A percentile compares a stretch with the other conserved stretches of the same genome.
Evolutionary conservation across 2,888 invertebrate species (phyloP).

Genomic region (Agrilus biguttatus): DNA sequence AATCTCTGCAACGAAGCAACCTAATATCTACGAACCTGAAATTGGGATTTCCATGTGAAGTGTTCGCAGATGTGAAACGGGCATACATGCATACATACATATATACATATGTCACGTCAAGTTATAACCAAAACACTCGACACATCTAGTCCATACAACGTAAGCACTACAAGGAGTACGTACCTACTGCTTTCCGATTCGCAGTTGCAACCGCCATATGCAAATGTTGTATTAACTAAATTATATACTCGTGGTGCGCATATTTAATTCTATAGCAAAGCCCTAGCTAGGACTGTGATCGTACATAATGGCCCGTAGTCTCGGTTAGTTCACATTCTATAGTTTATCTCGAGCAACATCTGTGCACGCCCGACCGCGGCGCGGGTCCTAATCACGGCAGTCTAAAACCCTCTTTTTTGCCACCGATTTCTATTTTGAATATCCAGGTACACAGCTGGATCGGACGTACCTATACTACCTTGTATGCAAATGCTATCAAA

Average conservation of each 20-base stretch:
- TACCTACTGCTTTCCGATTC: constrained; percentile 14
- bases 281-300: constrained; percentile 12
- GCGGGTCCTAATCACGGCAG: constrained; percentile 11
- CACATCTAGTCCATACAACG: constrained; percentile 11
- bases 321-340: constrained; percentile 12
- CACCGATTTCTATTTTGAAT: constrained; percentile 9
- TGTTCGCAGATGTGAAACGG: too few species aligned
- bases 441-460: constrained; percentile 17
- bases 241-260: constrained; percentile 30
- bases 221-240: constrained; percentile 31
- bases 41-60: too few species aligned
- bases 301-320: constrained; percentile 1
- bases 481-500: constrained; percentile 13
- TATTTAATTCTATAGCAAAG: constrained; percentile 24
- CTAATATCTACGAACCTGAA: too few species aligned
- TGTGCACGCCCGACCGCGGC: constrained; percentile 17
- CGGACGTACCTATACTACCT: constrained; percentile 6
- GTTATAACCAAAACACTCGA: constrained; percentile 5
- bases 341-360: constrained; percentile 18
- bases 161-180: constrained; percentile 8
- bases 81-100: too few species aligned
- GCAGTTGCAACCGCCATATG: constrained; percentile 29
- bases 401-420: constrained; percentile 14
- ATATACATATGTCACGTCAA: too few species aligned
- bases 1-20: too few species aligned